These are phyloP conservation scores for Trichonephila clavata DNA, from an alignment of 1,140 invertebrate species.

Conservation along the genomic window DNA sequence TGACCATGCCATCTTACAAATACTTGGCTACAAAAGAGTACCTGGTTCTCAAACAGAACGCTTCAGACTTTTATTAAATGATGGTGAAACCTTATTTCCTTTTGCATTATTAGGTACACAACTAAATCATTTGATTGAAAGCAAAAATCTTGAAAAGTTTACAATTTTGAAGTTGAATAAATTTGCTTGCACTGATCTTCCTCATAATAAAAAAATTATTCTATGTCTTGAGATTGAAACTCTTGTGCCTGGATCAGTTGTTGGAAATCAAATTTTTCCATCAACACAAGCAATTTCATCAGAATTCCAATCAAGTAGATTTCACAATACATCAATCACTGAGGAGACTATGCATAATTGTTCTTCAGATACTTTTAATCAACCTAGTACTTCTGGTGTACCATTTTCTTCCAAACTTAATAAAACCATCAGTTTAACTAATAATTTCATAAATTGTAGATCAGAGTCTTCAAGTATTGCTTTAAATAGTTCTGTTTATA, in stretches of 20 bases:
- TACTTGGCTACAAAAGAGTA: slow-evolving; percentile 68
- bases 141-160: slow-evolving; percentile 87
- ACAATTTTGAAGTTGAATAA: slow-evolving; percentile 89
- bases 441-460: not conserved
- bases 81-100: slow-evolving; percentile 49
- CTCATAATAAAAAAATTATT: slow-evolving; percentile 81
- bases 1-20: slow-evolving; percentile 27
- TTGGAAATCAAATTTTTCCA: slow-evolving; percentile 84
- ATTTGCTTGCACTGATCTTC: slow-evolving; percentile 82
- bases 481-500: not conserved
- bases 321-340: not conserved
- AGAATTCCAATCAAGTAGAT: not conserved
- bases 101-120: slow-evolving; percentile 94
- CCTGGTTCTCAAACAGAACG: not conserved
- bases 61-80: slow-evolving; percentile 56
- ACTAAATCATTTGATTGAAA: slow-evolving; percentile 87
- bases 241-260: slow-evolving; percentile 85
- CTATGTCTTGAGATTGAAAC: slow-evolving; percentile 90
- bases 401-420: not conserved
- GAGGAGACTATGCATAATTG: too few relatives aligned
- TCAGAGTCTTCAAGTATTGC: not conserved
- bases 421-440: not conserved
- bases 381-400: not conserved
- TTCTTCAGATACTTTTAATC: not conserved
- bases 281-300: not conserved